These are phyloP conservation scores for Cephalotes varians DNA, from an alignment of 2,888 invertebrate genomes.

Conservation along the genomic window DNA sequence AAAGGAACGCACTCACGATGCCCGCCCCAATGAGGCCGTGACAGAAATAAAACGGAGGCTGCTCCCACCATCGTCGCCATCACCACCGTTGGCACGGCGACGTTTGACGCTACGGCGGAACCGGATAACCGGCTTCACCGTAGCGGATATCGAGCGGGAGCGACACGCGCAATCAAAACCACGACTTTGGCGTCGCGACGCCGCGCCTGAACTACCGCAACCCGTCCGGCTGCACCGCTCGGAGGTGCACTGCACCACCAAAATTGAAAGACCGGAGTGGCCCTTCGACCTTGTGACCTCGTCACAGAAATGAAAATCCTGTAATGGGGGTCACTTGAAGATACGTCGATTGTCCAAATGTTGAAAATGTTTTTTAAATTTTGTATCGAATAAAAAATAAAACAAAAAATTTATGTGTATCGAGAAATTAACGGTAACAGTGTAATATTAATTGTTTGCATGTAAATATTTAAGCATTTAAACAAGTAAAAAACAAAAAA, in stretches of 20 bases:
- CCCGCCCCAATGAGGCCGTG: conserved; percentile 63
- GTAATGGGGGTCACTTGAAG: neutral
- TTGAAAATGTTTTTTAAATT: neutral
- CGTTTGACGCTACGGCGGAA: conserved; percentile 56
- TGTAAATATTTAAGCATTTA: no score
- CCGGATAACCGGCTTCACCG: conserved; percentile 73
- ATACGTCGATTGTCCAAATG: neutral
- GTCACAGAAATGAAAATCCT: neutral
- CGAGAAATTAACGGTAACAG: no score
- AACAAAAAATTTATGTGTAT: no score
- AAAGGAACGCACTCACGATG: conserved; percentile 20
- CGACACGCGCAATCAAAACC: conserved; percentile 62
- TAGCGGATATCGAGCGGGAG: conserved; percentile 77
- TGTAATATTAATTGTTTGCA: no score
- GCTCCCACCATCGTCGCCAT: conserved; percentile 77
- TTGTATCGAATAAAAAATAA: neutral
- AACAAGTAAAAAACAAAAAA: no score
- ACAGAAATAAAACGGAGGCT: conserved; percentile 83
- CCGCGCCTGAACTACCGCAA: conserved; percentile 61
- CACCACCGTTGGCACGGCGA: conserved; percentile 39
- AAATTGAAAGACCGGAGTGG: conserved; percentile 18
- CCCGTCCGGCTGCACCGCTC: neutral
- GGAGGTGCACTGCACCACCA: conserved; percentile 64
- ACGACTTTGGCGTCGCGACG: conserved; percentile 69
- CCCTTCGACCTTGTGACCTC: neutral